These are phyloP conservation scores for Epistrophe grossulariae DNA, from an alignment of 2,888 invertebrate species.

Conservation along the genomic window DNA sequence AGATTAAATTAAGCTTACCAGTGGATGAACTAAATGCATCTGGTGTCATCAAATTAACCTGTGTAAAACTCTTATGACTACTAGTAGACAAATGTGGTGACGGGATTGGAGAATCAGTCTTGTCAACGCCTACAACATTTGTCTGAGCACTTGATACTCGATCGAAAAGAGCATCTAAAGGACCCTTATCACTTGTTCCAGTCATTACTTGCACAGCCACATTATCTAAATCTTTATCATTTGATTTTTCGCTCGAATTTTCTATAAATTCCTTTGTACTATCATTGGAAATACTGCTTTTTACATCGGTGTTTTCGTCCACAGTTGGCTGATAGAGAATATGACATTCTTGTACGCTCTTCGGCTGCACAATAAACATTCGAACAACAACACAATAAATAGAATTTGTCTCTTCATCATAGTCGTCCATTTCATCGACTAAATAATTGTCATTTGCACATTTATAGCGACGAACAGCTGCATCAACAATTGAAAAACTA, in stretches of 20 bases:
- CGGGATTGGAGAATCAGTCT: slow-evolving; percentile 78
- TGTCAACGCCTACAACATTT: slow-evolving; percentile 78
- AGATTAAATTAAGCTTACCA: slow-evolving; percentile 45
- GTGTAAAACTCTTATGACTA: slow-evolving; percentile 80
- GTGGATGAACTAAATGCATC: slow-evolving; percentile 91
- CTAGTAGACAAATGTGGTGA: slow-evolving; percentile 79
- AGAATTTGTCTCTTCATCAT: slow-evolving; percentile 86
- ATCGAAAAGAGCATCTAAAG: slow-evolving; percentile 79
- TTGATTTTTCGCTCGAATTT: slow-evolving; percentile 75
- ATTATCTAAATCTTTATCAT: slow-evolving; percentile 67
- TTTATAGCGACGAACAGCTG: slow-evolving; percentile 86
- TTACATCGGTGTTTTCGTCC: slow-evolving; percentile 79
- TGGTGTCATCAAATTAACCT: slow-evolving; percentile 92
- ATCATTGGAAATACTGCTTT: slow-evolving; percentile 78
- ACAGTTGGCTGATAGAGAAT: slow-evolving; percentile 87
- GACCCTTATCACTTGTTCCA: slow-evolving; percentile 77
- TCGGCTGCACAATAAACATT: slow-evolving; percentile 93
- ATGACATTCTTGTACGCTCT: slow-evolving; percentile 93
- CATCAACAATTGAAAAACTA: slow-evolving; percentile 94
- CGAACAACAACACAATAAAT: slow-evolving; percentile 85
- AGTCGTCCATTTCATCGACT: slow-evolving; percentile 86
- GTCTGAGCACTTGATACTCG: slow-evolving; percentile 66
- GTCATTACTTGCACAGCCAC: slow-evolving; percentile 49
- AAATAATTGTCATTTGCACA: slow-evolving; percentile 83
- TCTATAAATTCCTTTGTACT: slow-evolving; percentile 65